phyloP scores from a whole-genome alignment of 2,113 vertebrate species.

The Mobula birostris region DNA sequence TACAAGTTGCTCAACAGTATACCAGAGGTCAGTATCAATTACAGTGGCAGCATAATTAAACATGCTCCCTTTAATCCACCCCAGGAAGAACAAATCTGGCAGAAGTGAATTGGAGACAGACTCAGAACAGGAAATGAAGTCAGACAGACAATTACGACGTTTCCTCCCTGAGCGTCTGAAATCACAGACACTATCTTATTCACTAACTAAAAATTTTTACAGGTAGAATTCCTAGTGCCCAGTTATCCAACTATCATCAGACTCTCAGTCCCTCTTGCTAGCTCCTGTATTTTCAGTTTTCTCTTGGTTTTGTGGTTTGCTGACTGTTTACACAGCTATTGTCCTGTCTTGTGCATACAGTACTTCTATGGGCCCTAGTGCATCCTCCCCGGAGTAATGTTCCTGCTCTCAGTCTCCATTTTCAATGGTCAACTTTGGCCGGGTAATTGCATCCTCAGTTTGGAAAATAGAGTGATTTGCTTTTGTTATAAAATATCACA shows the following conservation, averaged over 20 bases:
- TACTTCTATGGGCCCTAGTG: too few relatives aligned
- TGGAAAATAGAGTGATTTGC: too few relatives aligned
- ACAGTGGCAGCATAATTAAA: neutral
- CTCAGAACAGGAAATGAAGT: neutral
- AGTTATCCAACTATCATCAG: too few relatives aligned
- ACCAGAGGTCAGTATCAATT: neutral
- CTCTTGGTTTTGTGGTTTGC: too few relatives aligned
- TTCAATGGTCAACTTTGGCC: neutral
- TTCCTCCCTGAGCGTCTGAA: neutral
- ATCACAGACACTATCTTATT: neutral
- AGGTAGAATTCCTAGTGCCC: neutral
- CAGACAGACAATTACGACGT: neutral
- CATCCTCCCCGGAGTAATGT: too few relatives aligned
- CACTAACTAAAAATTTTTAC: neutral
- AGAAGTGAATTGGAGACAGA: neutral
- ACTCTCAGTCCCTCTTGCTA: too few relatives aligned
- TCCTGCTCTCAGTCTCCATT: neutral
- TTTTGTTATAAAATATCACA: too few relatives aligned
- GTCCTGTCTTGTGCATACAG: too few relatives aligned
- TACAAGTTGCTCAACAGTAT: neutral
- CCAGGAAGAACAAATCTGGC: neutral
- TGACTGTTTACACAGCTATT: too few relatives aligned
- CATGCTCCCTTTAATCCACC: neutral
- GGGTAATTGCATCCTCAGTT: neutral
- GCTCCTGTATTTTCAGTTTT: too few relatives aligned